Evolutionary conservation across 2,888 invertebrate species (phyloP), one percentile per base, ranked within the genome.

Genomic region (Campoplex nolae): DNA sequence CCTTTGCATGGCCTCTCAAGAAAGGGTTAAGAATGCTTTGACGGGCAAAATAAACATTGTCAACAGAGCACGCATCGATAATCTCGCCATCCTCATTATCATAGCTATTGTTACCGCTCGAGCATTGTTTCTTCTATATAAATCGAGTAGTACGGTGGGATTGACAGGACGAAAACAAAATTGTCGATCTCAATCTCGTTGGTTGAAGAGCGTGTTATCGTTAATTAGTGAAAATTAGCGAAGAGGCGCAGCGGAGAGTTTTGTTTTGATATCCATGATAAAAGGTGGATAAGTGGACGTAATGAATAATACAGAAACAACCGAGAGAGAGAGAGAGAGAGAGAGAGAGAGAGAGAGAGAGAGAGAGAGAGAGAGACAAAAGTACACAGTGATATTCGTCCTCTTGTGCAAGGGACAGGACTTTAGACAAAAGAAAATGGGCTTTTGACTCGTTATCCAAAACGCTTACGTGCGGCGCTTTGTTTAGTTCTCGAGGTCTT

Each of bases 361-460:
- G n/a, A 7, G 28, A 4, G 28, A 0, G 28, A 28, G 28, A 13
- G 13, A 4, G 9, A 13, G 58, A 4, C 3, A 58, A 13, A 62
- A 62, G 16, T 62, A 28, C 62, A 62, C 32, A 62, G 62, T 62
- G 62, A 62, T 71, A 86, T 83, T 86, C 48, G 68, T 86, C 76
- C 62, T 79, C 42, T 51, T 48, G 77, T 45, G 45, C 73, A 62
- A 4, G 85, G 83, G 51, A 83, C 79, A 45, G 76, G 62, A 32
- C 23, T 68, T 82, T 84, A 88, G 84, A 80, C 83, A 88, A 87
- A 88, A 79, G 77, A 71, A 81, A 78, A 65, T 56, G 78, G 75
- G 68, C 76, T 62, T 84, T 81, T 86, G 84, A 83, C 88, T 87
- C 76, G 88, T 89, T 88, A 88, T 84, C 86, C 88, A 87, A 23